These are phyloP conservation scores for Cecropterus lyciades DNA, from an alignment of 1,140 invertebrate genomes.

Conservation along the genomic window DNA sequence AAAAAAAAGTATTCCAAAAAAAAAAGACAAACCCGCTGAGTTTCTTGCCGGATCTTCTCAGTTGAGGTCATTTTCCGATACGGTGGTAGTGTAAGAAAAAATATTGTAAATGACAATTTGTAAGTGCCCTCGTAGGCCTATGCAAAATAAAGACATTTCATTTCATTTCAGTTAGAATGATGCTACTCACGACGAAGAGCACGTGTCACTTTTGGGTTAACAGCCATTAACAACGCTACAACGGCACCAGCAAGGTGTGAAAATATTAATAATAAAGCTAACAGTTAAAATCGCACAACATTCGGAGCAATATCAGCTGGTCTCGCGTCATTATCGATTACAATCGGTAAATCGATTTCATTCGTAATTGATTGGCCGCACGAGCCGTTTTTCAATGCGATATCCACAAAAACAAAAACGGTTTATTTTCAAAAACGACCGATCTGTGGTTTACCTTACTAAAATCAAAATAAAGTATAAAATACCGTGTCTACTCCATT, in stretches of 20 bases:
- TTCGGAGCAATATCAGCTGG: conserved; percentile 61
- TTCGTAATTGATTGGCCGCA: conserved; percentile 72
- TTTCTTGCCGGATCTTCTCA: no score
- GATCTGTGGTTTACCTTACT: not conserved
- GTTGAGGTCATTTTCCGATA: no score
- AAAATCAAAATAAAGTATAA: not conserved
- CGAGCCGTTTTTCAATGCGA: conserved; percentile 51
- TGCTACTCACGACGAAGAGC: no score
- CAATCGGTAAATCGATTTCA: conserved; percentile 66
- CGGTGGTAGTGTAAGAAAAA: no score
- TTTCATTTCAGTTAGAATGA: no score
- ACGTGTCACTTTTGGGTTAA: no score
- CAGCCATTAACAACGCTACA: no score
- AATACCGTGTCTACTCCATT: not conserved
- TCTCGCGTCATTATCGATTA: conserved; percentile 69
- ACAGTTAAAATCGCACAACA: conserved; percentile 40
- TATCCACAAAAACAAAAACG: conserved; percentile 40
- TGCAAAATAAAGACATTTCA: no score
- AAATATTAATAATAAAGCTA: not conserved
- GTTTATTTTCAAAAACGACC: conserved; percentile 9
- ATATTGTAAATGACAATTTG: no score
- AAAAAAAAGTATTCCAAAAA: no score
- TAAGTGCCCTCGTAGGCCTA: no score
- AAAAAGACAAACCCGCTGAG: no score
- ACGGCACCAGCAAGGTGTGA: not conserved